Evolutionary conservation across 2,797 vertebrate genomes (phyloP), one percentile per base, ranked within the genome.

Genomic region (Micrastur ruficollis): DNA sequence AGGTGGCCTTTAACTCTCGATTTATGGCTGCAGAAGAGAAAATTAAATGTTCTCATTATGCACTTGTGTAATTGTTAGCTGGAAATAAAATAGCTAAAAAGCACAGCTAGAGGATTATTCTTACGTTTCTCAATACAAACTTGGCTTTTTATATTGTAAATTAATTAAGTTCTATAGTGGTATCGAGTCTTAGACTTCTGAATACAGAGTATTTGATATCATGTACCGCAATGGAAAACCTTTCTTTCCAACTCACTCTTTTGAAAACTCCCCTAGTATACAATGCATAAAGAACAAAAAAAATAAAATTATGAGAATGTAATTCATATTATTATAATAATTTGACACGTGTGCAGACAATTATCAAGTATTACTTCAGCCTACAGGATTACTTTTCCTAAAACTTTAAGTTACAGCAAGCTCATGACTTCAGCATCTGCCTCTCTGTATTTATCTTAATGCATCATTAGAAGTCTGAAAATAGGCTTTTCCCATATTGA

Each of bases 1-100:
- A 99, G 98, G 93, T 99, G 98, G 95, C 99, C 99, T 98, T 99
- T 99, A 89, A 99, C 99, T 98, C 99, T 99, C 89, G 99, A 99
- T 97, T 99, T 99, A 97, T 99, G 98, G 97, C 99, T 99, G 97
- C 31, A 92, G 61, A 66, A 96, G 70, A 95, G 40, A 97, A 95
- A 96, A 96, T 2, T 92, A 79, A 94, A 36, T 12, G 0, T 78
- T 76, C 12, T 66, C 74, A 93, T 47, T 89, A 2, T 40, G 42
- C 29, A 58, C 12, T 76, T 62, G 15, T 36, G 38, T 63, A 90
- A 71, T 26, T 17, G 14, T 74, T 65, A 76, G 23, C 26, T 36
- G 32, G 47, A 85, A 88, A 79, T 21, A 47, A 75, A 81, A 79
- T 0, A 72, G 20, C 42, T 62, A 70, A 90, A 70, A 84, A 44